phyloP scores from a whole-genome alignment of 2,888 invertebrate genomes.

The Tetragonula carbonaria region DNA sequence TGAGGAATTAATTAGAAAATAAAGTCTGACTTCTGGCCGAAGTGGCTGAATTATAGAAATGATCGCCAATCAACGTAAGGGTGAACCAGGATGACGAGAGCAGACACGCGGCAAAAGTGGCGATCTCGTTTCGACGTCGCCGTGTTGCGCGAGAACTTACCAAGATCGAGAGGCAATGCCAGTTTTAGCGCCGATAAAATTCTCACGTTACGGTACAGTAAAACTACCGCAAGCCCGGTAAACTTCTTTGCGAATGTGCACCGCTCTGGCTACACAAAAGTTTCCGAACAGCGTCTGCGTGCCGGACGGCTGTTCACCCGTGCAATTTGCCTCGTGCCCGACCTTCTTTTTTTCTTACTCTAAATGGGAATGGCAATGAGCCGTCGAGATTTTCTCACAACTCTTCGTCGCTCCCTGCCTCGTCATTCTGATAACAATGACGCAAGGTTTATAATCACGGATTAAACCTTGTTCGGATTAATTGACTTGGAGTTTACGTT shows the following conservation, averaged over 20 bases:
- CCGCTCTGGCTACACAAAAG: conserved; percentile 48
- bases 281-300: conserved; percentile 61
- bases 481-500: neutral
- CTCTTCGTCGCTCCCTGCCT: neutral
- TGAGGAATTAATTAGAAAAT: neutral
- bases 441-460: neutral
- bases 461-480: neutral
- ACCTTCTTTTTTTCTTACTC: conserved; percentile 60
- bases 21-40: neutral
- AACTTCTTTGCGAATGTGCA: conserved; percentile 63
- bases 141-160: conserved; percentile 18
- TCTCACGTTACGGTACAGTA: conserved; percentile 81
- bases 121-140: conserved; percentile 24
- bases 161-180: conserved; percentile 42
- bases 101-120: neutral
- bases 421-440: conserved; percentile 16
- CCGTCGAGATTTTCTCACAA: conserved; percentile 58
- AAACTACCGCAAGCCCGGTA: conserved; percentile 80
- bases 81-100: conserved; percentile 2
- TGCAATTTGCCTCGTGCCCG: conserved; percentile 39
- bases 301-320: conserved; percentile 63
- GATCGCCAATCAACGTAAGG: neutral
- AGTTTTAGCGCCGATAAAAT: conserved; percentile 76
- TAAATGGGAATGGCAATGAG: conserved; percentile 60
- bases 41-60: neutral